Evolutionary conservation across 2,113 vertebrate genomes (phyloP), one percentile per base, ranked within the genome.

Genomic region (Rhea pennata): DNA sequence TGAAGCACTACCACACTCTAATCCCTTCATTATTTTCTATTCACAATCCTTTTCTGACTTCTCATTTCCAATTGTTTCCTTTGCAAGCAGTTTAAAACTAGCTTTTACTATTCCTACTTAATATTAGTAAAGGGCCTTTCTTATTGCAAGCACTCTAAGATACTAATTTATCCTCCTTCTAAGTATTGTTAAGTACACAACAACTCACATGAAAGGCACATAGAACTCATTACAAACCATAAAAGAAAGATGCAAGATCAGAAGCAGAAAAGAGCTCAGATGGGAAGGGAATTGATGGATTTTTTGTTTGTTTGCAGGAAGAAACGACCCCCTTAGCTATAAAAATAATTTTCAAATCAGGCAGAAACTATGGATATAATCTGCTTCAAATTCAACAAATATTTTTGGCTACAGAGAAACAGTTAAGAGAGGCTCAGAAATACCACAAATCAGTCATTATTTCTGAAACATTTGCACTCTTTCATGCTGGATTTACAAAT

Each of bases 1-100:
- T 92, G 72, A 95, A 91, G 81, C 27, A 74, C 39, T 64, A 87
- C 46, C 71, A 85, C 27, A 19, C 31, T 92, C 50, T 92, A 96
- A 93, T 92, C 51, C 71, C 24, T 76, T 88, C 75, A 40, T 93
- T 88, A 89, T 90, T 93, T 93, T 84, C 87, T 87, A 64, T 74
- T 88, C 31, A 51, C 36, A 91, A 27, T 40, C 65, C 7, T 87
- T 83, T 95, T 77, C 64, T 61, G 54, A 92, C 67, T 92, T 92
- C 51, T n/a, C 16, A 67, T 53, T 95, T 91, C 36, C 62, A 90
- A 59, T 69, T 83, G 9, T 85, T 96, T 71, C 80, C 61, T 83
- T 64, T 79, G 44, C 58, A 76, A 94, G 40, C 15, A 77, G 46
- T 93, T 93, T 76, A 70, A 91, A 94, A 76, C 48, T 27, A 69